Base-by-base conservation (phyloP, 2,888 invertebrate species). In the Pseudoips prasinana region DNA sequence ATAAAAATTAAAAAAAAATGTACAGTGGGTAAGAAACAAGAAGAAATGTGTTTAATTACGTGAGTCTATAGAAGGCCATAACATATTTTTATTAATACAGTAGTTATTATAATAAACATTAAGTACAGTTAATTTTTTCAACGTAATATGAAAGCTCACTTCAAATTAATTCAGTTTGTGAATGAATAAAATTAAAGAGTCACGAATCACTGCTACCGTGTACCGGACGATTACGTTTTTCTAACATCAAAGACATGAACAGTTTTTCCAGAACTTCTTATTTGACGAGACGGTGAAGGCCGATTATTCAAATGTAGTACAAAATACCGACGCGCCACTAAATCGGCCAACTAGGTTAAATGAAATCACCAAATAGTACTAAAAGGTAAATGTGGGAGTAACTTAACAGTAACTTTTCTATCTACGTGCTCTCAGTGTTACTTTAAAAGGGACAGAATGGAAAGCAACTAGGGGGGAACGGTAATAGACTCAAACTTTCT, bases 291-390 rank as follows among this genome's bases (percentile, higher is more conserved):
- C 58, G 62, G 59, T 57, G 64, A 67, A 71, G 68, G 68, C 56
- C 64, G 73, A 69, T 69, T 71, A 71, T 71, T 76, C 58, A 74
- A 82, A 82, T 78, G 70, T 77, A 66, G 74, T 72, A 69, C 78
- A 66, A 42, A 74, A 82, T 83, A 71, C 78, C 77, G 58, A 67
- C 59, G 70, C 80, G 76, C 76, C 73, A 75, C 69, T 61, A 66
- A 65, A 68, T 63, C 58, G n/a, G n/a, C n/a, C n/a, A 75, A 78
- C 64, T 79, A 61, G 81, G 81, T 76, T 77, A 73, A 75, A 64
- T 62, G 64, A 60, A 73, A 64, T 68, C 68, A 62, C 63, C 58
- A 60, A 64, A 62, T 46, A 58, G 59, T 70, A 64, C 58, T 64
- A 57, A 64, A 66, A 64, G 59, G 62, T 54, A 67, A 63, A 67